phyloP scores from a whole-genome alignment of 92 coral and sea anemone species.

The Epizoanthus fatuus region DNA sequence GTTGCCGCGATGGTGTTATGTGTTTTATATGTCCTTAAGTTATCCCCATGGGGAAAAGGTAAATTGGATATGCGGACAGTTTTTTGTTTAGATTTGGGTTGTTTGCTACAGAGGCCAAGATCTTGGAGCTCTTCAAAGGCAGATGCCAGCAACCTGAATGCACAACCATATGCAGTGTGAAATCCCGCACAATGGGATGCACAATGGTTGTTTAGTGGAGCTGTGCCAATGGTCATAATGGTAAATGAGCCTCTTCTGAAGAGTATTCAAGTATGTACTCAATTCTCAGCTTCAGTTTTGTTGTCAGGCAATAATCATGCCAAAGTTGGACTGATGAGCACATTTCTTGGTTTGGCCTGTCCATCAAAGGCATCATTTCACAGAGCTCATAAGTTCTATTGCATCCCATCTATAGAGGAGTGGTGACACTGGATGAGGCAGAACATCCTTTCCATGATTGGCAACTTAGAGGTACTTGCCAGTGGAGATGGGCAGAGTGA shows the following conservation, averaged over 20 bases:
- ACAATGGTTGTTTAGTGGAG: slow-evolving; percentile 42
- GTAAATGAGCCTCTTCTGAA: slow-evolving; percentile 30
- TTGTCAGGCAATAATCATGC: slow-evolving; percentile 32
- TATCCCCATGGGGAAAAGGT: no score
- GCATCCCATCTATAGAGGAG: slow-evolving; percentile 41
- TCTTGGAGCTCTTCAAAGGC: slow-evolving; percentile 23
- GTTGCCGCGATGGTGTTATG: no score
- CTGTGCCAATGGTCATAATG: slow-evolving; percentile 25
- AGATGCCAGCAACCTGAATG: slow-evolving; percentile 34
- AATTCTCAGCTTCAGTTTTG: slow-evolving; percentile 32
- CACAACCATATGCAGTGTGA: not conserved
- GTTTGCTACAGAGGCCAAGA: slow-evolving; percentile 6
- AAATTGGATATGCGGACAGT: no score
- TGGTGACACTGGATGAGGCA: slow-evolving; percentile 42
- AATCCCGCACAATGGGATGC: slow-evolving; percentile 5
- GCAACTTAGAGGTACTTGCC: slow-evolving; percentile 25
- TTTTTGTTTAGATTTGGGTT: no score
- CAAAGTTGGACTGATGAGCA: slow-evolving; percentile 30
- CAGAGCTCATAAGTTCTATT: slow-evolving; percentile 28
- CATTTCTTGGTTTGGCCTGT: slow-evolving; percentile 21
- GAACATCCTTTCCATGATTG: slow-evolving; percentile 21
- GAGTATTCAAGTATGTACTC: slow-evolving; percentile 25
- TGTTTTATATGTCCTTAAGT: no score
- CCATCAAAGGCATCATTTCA: slow-evolving; percentile 51
- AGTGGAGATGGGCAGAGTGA: slow-evolving; percentile 52